These are phyloP conservation scores for Nasonia vitripennis DNA, from an alignment of 1,140 invertebrate species.

Conservation along the genomic window DNA sequence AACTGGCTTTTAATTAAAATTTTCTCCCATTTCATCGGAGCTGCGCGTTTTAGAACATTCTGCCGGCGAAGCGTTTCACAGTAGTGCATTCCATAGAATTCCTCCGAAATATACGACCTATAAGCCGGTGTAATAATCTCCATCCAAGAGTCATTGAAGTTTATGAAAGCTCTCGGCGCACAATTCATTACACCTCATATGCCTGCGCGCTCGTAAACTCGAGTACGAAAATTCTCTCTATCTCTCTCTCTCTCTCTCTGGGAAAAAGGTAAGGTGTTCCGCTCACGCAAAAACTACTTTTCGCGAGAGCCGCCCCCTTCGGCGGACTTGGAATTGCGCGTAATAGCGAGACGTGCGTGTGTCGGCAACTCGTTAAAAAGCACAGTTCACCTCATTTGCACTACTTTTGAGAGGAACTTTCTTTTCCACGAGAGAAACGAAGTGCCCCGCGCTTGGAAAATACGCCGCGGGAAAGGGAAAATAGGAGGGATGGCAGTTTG, in stretches of 20 bases:
- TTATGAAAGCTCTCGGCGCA: not conserved
- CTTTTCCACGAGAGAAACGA: not conserved
- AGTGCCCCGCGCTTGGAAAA: too few relatives aligned
- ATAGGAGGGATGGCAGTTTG: not conserved
- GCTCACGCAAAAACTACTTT: not conserved
- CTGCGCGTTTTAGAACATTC: not conserved
- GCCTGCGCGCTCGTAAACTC: not conserved
- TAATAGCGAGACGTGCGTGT: not conserved
- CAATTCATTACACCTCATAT: not conserved
- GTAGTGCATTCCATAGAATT: not conserved
- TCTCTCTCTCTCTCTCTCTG: not conserved
- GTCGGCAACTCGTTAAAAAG: conserved; percentile 57
- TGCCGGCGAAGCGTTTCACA: too few relatives aligned
- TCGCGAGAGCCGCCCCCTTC: not conserved
- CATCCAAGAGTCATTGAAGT: not conserved
- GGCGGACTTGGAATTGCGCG: not conserved
- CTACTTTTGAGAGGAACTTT: conserved; percentile 46
- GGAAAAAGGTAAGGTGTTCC: not conserved
- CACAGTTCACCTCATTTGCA: conserved; percentile 58
- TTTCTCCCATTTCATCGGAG: not conserved
- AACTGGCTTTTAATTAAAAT: not conserved
- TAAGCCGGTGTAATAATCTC: not conserved
- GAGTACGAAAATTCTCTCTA: not conserved
- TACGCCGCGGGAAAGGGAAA: not conserved
- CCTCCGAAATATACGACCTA: not conserved